Evolutionary conservation across 37 sponge, comb jelly and placozoan genomes (phyloP), one percentile per base, ranked within the genome.

Genomic region (Amphimedon queenslandica): DNA sequence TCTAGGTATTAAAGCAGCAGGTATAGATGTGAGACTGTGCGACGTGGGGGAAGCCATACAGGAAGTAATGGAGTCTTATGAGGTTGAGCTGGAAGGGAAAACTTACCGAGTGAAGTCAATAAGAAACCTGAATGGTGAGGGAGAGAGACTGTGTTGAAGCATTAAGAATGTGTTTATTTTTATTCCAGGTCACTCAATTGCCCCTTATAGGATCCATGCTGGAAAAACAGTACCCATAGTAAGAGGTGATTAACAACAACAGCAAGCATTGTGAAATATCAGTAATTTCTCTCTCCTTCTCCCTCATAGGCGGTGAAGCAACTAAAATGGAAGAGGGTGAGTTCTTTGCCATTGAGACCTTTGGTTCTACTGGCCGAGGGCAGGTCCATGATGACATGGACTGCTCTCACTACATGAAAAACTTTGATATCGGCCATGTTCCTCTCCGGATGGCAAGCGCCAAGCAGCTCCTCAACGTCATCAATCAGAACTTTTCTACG

Each of bases 351-450:
- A 98, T 98, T 39, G 99, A 98, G 69, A 98, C 99, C 8, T 98
- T 98, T 70, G 99, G 99, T 33, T 93, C 90, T 42, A 98, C 99
- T 0, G 99, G 95, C 25, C 63, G 61, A 53, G 99, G 99, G 0
- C 39, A 92, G 51, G 96, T 98, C 35, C 99, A 98, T 61, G 99
- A 98, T 56, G 99, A 94, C 79, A 85, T 98, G 90, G 99, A 98
- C 58, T 92, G 93, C 80, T 95, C 96, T 8, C 99, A 98, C 67
- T 98, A 98, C 78, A 98, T 98, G 99, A 98, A 98, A 83, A 84
- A 92, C 83, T 94, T 71, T 70, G 95, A 94, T n/a, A 70, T 82
- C 16, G 92, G 90, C 37, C 99, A 98, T 64, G 87, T 94, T 0
- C 93, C 99, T 2, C 84, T 98, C 31, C 82, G 99, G 1, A 63